These are phyloP conservation scores for Borostomias antarcticus DNA, from an alignment of 2,797 vertebrate species.

Conservation along the genomic window DNA sequence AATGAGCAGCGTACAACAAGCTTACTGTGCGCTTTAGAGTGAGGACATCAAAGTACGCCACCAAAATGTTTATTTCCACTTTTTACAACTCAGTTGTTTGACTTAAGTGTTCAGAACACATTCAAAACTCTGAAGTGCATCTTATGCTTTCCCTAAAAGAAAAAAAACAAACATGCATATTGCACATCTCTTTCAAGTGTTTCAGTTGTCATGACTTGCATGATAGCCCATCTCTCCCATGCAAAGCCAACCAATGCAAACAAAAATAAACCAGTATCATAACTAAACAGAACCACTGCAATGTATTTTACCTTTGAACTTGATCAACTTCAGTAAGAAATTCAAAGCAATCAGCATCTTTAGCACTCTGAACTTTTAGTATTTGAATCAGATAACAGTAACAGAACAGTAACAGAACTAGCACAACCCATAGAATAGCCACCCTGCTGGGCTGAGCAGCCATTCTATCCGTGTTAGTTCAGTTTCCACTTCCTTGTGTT, in stretches of 20 bases:
- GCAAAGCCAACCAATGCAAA: conserved; percentile 9
- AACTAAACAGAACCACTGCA: conserved; percentile 16
- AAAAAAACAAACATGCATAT: conserved; percentile 34
- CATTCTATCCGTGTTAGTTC: not conserved
- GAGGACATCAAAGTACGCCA: no score
- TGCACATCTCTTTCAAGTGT: conserved; percentile 47
- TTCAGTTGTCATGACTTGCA: conserved; percentile 41
- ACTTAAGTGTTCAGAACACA: conserved; percentile 24
- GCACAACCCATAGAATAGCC: not conserved
- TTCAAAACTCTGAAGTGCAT: conserved; percentile 5
- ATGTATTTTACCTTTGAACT: conserved; percentile 49
- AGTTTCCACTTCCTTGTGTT: conserved; percentile 7
- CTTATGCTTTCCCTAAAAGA: conserved; percentile 16
- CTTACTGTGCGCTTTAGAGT: no score
- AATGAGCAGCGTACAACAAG: no score
- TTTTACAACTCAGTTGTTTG: not conserved
- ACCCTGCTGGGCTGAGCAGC: not conserved
- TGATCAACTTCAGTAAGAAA: conserved; percentile 32
- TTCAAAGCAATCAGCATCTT: conserved; percentile 5
- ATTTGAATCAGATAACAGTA: not conserved
- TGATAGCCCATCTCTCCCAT: conserved; percentile 32
- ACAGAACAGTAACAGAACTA: no score
- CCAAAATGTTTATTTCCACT: not conserved
- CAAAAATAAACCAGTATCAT: conserved; percentile 45
- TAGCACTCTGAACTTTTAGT: conserved; percentile 26